Evolutionary conservation across 2,113 vertebrate species (phyloP).

Genomic region (Girardinichthys multiradiatus): DNA sequence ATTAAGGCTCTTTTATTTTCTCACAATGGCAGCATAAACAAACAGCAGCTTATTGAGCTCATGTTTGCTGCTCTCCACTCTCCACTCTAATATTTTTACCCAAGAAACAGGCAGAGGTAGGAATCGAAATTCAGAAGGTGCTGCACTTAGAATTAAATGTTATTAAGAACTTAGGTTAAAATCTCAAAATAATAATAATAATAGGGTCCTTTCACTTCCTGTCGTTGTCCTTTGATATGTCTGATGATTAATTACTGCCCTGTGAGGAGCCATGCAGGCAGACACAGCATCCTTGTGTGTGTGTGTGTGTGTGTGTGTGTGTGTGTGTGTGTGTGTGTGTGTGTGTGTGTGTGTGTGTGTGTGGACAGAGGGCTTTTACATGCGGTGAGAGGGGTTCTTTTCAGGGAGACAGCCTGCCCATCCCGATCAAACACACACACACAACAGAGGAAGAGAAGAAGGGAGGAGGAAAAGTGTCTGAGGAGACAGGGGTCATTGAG

Average conservation of each 20-base stretch:
- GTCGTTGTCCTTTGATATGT: slow-evolving; percentile 82
- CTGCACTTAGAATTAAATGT: no score
- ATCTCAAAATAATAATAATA: slow-evolving; percentile 13
- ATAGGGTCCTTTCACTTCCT: slow-evolving; percentile 83
- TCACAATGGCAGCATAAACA: no score
- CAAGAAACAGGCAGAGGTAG: no score
- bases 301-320: slow-evolving; percentile 61
- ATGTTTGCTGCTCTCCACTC: no score
- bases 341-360: slow-evolving; percentile 50
- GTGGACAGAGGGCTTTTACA: slow-evolving; percentile 58
- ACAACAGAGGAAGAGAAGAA: slow-evolving; percentile 41
- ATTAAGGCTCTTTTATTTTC: no score
- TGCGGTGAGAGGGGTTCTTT: slow-evolving; percentile 64
- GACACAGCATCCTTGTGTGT: slow-evolving; percentile 72
- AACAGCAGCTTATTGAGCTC: no score
- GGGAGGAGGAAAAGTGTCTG: slow-evolving; percentile 73
- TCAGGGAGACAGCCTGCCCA: slow-evolving; percentile 37
- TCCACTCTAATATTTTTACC: no score
- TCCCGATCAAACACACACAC: slow-evolving; percentile 4
- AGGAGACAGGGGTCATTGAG: slow-evolving; percentile 79
- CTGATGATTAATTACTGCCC: slow-evolving; percentile 83
- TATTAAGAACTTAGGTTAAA: no score
- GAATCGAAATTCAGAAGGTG: no score
- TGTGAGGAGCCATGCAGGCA: slow-evolving; percentile 71
- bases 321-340: slow-evolving; percentile 56